Evolutionary conservation across 2,113 vertebrate species (phyloP).

Genomic region (Phodopus roborovskii): DNA sequence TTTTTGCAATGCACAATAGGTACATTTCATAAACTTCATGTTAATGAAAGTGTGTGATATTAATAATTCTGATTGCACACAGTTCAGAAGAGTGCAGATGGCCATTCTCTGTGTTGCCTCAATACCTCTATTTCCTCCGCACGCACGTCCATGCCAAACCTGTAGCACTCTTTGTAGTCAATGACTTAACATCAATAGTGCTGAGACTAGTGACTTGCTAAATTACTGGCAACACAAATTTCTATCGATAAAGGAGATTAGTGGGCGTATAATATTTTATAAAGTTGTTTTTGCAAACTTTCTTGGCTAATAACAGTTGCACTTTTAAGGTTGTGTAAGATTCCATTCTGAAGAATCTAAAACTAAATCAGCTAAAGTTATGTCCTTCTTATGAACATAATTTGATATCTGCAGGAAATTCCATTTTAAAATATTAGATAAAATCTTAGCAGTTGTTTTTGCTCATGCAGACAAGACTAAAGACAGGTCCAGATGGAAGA

Average conservation of each 20-base stretch:
- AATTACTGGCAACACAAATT: constrained; percentile 38
- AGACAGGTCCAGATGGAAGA: too few species aligned
- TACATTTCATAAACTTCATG: constrained; percentile 60
- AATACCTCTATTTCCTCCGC: background rate
- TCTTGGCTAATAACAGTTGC: background rate
- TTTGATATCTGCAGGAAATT: background rate
- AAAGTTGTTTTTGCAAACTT: background rate
- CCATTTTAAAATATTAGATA: background rate
- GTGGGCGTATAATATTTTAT: constrained; percentile 2
- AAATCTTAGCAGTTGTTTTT: background rate
- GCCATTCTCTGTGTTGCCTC: constrained; percentile 16
- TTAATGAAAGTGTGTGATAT: constrained; percentile 54
- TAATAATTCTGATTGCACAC: background rate
- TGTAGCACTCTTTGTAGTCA: background rate
- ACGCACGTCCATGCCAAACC: background rate
- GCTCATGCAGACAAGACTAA: too few species aligned
- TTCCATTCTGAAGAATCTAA: background rate
- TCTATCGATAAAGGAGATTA: background rate
- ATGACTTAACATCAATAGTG: background rate
- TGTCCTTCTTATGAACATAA: background rate
- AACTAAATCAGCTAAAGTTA: background rate
- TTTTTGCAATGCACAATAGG: constrained; percentile 60
- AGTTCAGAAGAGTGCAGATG: constrained; percentile 8
- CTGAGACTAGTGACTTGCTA: constrained; percentile 16
- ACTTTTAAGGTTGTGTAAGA: background rate